Evolutionary conservation across 2,888 invertebrate genomes (phyloP).

Genomic region (Diloba caeruleocephala): DNA sequence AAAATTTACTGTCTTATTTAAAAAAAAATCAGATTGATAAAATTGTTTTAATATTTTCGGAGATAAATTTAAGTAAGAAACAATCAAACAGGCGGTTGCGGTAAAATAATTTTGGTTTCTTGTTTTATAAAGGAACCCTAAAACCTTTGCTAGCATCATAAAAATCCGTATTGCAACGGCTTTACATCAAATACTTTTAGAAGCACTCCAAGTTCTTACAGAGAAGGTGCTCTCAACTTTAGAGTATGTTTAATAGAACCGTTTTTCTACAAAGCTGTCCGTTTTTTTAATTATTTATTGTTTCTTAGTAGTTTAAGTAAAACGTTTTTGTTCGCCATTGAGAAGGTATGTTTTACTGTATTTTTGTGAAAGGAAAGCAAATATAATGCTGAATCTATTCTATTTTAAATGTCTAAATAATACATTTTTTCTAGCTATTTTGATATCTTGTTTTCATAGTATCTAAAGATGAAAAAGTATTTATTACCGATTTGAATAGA

Average conservation of each 20-base stretch:
- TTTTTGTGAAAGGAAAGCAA: slow-evolving; percentile 1
- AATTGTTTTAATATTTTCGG: no score
- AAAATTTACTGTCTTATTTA: no score
- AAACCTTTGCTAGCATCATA: slow-evolving; percentile 51
- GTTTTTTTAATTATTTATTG: slow-evolving; percentile 48
- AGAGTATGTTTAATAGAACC: slow-evolving; percentile 47
- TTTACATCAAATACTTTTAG: slow-evolving; percentile 59
- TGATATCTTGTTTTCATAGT: no score
- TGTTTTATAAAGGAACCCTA: no score
- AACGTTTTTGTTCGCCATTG: slow-evolving; percentile 33
- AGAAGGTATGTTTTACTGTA: slow-evolving; percentile 14
- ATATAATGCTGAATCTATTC: not conserved
- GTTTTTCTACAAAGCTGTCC: slow-evolving; percentile 41
- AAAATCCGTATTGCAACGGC: slow-evolving; percentile 56
- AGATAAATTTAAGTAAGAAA: no score
- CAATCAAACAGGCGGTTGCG: no score
- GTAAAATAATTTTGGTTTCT: no score
- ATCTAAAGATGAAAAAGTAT: no score
- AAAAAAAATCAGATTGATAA: no score
- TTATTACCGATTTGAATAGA: no score
- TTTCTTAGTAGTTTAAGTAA: slow-evolving; percentile 39
- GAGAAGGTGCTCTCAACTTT: slow-evolving; percentile 55
- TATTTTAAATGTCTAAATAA: no score
- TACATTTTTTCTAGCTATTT: no score
- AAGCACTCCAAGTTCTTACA: slow-evolving; percentile 59